Percentiles rank a stretch among this genome's conserved stretches.
Conservation (phyloP, 1,140 invertebrate species). For the Drosophila jambulina region DNA sequence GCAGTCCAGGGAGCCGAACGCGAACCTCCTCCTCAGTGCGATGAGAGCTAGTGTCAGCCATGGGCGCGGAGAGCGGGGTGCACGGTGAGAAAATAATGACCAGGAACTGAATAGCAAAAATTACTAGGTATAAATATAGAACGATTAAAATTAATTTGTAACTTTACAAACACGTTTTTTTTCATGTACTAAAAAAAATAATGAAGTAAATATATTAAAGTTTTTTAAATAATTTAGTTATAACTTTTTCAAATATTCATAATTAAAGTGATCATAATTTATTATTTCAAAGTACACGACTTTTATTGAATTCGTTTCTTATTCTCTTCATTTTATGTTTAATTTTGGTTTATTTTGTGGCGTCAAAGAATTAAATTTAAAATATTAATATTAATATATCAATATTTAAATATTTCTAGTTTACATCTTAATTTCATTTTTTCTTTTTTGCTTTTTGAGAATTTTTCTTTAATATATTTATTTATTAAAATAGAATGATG, state of each 20-base stretch:
- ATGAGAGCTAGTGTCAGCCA: constrained; percentile 9
- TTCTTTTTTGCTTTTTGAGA: too few species aligned
- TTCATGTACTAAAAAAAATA: background rate
- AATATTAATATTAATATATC: too few species aligned
- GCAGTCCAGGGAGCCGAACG: constrained; percentile 20
- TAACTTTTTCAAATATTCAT: background rate
- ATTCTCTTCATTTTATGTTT: too few species aligned
- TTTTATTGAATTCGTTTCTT: background rate
- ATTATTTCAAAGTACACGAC: background rate
- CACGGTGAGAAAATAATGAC: constrained; percentile 21
- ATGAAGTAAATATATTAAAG: too few species aligned
- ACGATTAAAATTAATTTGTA: background rate
- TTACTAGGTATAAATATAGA: too few species aligned
- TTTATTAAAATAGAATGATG: too few species aligned
- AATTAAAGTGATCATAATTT: background rate
- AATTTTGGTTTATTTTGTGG: too few species aligned
- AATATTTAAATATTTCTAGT: too few species aligned
- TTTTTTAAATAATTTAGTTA: background rate
- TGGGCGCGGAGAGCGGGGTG: constrained; percentile 14
- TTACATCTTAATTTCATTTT: too few species aligned
- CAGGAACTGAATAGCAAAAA: background rate
- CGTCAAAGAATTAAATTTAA: too few species aligned
- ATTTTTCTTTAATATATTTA: too few species aligned
- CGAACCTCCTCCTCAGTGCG: constrained; percentile 23
- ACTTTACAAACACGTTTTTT: background rate